These are phyloP conservation scores for Apostichopus californicus DNA, from an alignment of 35 echinoderm and acorn worm genomes.

Conservation along the genomic window DNA sequence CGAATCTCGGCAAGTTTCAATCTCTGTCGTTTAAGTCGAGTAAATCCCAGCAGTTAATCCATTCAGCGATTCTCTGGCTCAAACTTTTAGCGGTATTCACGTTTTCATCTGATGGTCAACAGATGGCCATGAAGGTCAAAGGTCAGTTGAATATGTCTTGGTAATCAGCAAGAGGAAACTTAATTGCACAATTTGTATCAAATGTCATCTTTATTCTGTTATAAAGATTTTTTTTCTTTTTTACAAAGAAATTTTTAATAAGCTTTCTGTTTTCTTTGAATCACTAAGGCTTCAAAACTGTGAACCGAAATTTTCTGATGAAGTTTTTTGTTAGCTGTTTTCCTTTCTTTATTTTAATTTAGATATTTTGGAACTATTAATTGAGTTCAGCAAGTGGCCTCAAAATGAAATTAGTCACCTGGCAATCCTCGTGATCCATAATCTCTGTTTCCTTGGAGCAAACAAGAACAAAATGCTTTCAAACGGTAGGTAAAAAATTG, in stretches of 20 bases:
- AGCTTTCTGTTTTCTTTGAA: too few relatives aligned
- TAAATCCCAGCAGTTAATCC: not conserved
- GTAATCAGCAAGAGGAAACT: too few relatives aligned
- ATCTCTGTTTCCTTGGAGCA: constrained; percentile 82
- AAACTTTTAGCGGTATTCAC: constrained; percentile 82
- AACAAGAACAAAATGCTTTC: constrained; percentile 89
- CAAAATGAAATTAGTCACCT: constrained; percentile 33
- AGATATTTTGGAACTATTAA: constrained; percentile 77
- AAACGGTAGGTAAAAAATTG: constrained; percentile 56
- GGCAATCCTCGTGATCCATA: constrained; percentile 76
- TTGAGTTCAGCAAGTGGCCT: constrained; percentile 62
- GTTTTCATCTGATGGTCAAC: constrained; percentile 91
- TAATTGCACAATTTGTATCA: too few relatives aligned
- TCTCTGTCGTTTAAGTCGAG: constrained; percentile 53
- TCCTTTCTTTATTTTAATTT: not conserved
- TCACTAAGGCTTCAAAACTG: too few relatives aligned
- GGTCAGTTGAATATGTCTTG: constrained; percentile 39
- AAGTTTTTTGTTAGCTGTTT: too few relatives aligned
- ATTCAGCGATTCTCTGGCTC: constrained; percentile 77
- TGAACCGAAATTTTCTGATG: too few relatives aligned
- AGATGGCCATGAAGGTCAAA: constrained; percentile 88
- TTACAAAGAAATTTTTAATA: too few relatives aligned
- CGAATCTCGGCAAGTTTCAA: constrained; percentile 63
- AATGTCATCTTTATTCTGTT: too few relatives aligned
- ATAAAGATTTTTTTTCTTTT: too few relatives aligned